These are phyloP conservation scores for Clitarchus hookeri DNA, from an alignment of 2,888 invertebrate genomes.

Conservation along the genomic window DNA sequence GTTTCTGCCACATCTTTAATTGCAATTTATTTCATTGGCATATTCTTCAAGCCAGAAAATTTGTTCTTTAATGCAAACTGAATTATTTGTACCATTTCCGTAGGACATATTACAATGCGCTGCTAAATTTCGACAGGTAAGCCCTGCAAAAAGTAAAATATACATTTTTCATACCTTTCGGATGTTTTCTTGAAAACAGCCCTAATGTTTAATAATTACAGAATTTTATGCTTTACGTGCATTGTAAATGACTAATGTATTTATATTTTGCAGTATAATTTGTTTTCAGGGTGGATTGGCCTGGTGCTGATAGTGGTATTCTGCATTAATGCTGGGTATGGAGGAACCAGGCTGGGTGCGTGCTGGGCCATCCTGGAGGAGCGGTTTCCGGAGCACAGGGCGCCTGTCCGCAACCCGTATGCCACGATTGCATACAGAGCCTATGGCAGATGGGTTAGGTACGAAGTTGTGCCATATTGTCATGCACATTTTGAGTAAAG, in stretches of 20 bases:
- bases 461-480: neutral
- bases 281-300: constrained; percentile 67
- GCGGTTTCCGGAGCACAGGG: constrained; percentile 64
- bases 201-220: neutral
- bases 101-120: too few species aligned
- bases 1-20: too few species aligned
- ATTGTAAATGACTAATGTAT: constrained; percentile 3
- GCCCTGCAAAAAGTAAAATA: too few species aligned
- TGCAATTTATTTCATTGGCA: too few species aligned
- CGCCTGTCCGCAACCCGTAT: constrained; percentile 67
- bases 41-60: too few species aligned
- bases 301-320: constrained; percentile 63
- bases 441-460: constrained; percentile 58
- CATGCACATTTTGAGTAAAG: too few species aligned
- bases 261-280: neutral
- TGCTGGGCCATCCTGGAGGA: constrained; percentile 73
- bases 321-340: constrained; percentile 66
- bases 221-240: neutral
- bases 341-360: constrained; percentile 67
- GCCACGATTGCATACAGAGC: constrained; percentile 68
- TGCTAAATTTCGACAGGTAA: too few species aligned
- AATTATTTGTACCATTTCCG: too few species aligned
- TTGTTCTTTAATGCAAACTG: too few species aligned
- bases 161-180: too few species aligned
- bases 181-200: too few species aligned